Conservation (phyloP, 30 jellyfish, hydroid and myxozoan genomes). For the Morbakka virulenta region DNA sequence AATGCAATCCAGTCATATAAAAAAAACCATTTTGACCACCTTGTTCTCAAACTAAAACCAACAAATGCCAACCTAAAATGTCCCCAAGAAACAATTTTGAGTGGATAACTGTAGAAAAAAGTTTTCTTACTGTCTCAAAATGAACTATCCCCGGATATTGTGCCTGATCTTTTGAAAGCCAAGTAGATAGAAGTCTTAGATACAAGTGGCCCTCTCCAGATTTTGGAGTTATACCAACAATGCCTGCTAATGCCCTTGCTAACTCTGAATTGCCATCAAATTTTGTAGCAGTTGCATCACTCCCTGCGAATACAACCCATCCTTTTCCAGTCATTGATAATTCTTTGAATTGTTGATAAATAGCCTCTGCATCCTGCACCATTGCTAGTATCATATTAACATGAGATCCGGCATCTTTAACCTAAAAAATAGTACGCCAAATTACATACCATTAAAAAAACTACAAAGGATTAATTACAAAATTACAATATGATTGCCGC, state of each 20-base stretch:
- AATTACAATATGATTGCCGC: neutral
- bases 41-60: too few relatives aligned
- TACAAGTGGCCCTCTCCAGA: constrained; percentile 91
- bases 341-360: constrained; percentile 38
- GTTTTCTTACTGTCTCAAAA: constrained; percentile 57
- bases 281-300: constrained; percentile 68
- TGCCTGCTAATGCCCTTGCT: constrained; percentile 81
- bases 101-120: too few relatives aligned
- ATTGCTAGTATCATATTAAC: constrained; percentile 74
- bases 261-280: constrained; percentile 32
- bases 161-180: constrained; percentile 76
- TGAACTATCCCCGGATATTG: constrained; percentile 94
- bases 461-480: too few relatives aligned
- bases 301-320: constrained; percentile 77
- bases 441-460: too few relatives aligned
- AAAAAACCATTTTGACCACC: too few relatives aligned
- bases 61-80: too few relatives aligned
- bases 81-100: too few relatives aligned
- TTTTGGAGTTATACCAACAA: constrained; percentile 82
- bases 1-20: too few relatives aligned
- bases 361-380: constrained; percentile 42
- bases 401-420: constrained; percentile 64
- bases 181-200: constrained; percentile 67
- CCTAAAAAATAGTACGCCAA: constrained; percentile 36
- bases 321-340: constrained; percentile 82